phyloP scores from a whole-genome alignment of 1,140 invertebrate species.

The Muscidifurax raptorellus region DNA sequence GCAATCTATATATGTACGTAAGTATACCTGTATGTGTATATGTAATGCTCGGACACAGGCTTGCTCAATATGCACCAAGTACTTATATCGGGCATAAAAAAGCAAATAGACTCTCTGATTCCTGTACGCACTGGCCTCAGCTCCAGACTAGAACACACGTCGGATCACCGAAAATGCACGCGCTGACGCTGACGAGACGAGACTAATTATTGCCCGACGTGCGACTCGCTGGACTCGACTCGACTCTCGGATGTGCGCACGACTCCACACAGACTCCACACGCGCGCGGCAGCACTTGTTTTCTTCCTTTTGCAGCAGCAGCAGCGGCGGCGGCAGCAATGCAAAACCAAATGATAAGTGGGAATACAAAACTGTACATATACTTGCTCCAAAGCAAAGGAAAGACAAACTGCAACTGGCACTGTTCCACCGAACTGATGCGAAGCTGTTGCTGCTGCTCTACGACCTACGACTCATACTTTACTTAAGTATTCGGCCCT shows the following conservation, averaged over 20 bases:
- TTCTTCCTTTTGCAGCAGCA: no score
- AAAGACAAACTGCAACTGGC: no score
- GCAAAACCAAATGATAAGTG: no score
- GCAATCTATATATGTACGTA: no score
- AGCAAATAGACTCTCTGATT: background rate
- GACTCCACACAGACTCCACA: background rate
- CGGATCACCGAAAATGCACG: background rate
- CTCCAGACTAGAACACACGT: background rate
- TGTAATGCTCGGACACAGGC: background rate
- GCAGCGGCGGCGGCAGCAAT: no score
- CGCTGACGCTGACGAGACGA: background rate
- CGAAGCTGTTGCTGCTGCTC: background rate
- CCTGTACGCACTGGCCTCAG: background rate
- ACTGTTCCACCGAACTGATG: background rate
- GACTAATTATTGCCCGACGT: no score
- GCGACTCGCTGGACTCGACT: background rate
- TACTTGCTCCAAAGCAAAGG: no score
- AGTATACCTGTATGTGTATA: background rate
- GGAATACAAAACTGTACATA: no score
- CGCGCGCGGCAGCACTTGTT: background rate
- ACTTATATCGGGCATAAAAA: background rate
- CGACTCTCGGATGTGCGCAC: background rate
- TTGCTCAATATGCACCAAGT: background rate
- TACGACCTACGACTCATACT: background rate
- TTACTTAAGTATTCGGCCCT: no score